phyloP scores from a whole-genome alignment of 2,797 vertebrate species.

The Cercopithecus mitis region DNA sequence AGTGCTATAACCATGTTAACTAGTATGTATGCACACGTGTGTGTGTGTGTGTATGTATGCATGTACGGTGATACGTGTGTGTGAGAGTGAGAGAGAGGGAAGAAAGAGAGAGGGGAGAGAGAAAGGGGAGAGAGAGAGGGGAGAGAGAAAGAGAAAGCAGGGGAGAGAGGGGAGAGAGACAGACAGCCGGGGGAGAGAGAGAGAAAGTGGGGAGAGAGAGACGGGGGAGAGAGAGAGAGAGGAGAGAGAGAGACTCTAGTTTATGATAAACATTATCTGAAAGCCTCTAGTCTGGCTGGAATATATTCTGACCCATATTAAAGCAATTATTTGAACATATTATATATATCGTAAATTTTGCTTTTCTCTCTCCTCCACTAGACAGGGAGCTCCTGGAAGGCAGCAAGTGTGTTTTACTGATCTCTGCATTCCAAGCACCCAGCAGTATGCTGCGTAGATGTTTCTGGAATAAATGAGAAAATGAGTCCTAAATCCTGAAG shows the following conservation, averaged over 20 bases:
- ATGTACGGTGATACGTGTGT: accelerated
- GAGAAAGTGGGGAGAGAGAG: no score
- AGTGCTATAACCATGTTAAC: neutral
- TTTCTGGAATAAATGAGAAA: neutral
- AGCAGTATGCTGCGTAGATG: neutral
- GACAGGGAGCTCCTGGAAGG: neutral
- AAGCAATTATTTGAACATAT: neutral
- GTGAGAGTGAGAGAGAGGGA: no score
- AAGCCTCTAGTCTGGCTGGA: neutral
- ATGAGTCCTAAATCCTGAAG: neutral
- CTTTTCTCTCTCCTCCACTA: neutral
- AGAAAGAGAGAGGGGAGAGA: accelerated
- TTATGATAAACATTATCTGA: neutral
- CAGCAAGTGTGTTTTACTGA: neutral
- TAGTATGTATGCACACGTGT: no score
- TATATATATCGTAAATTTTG: neutral
- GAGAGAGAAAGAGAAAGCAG: no score
- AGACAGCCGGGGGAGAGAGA: no score
- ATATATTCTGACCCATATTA: neutral
- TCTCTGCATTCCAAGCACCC: neutral
- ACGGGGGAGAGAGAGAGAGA: no score
- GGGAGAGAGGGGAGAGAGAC: no score
- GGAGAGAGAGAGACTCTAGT: neutral
- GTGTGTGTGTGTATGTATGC: accelerated
- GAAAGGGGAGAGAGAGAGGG: accelerated